Percentiles rank a stretch among this genome's conserved stretches.
phyloP scores from a whole-genome alignment of 1,140 invertebrate species.

The Drosophila baimaii region DNA sequence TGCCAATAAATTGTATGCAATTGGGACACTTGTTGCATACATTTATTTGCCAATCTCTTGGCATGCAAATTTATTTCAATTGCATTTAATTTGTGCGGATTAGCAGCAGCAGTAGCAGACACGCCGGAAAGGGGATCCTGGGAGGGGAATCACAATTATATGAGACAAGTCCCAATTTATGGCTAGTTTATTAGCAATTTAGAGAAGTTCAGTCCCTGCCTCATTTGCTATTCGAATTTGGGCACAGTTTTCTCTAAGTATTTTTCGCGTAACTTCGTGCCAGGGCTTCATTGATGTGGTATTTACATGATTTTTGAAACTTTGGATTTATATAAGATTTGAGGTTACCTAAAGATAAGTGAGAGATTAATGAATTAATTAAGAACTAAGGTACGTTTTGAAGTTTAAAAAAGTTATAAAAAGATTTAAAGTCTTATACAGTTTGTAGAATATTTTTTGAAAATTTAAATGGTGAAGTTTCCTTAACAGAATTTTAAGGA shows the following conservation, averaged over 20 bases:
- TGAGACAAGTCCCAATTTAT: conserved; percentile 59
- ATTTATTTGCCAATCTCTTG: conserved; percentile 62
- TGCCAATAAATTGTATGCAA: conserved; percentile 82
- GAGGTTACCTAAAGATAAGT: no score
- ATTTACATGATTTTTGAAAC: no score
- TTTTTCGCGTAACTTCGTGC: conserved; percentile 12
- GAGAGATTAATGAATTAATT: background rate
- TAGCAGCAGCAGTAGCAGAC: conserved; percentile 43
- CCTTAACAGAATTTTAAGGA: background rate
- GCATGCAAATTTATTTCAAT: conserved; percentile 81
- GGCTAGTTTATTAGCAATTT: conserved; percentile 72
- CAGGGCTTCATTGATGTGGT: conserved; percentile 19
- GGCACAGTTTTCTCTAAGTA: conserved; percentile 4
- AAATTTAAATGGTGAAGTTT: background rate
- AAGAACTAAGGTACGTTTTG: no score
- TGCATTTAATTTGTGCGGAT: conserved; percentile 81
- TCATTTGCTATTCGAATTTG: conserved; percentile 39
- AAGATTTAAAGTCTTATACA: background rate
- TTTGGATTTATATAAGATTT: background rate
- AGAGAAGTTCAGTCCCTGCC: conserved; percentile 33
- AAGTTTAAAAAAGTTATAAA: background rate
- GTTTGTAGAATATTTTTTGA: background rate
- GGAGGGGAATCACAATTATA: conserved; percentile 30
- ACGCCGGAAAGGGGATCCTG: background rate
- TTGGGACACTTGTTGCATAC: conserved; percentile 79